phyloP scores from a whole-genome alignment of 2,888 invertebrate genomes.

The Aproaerema taeniolella region DNA sequence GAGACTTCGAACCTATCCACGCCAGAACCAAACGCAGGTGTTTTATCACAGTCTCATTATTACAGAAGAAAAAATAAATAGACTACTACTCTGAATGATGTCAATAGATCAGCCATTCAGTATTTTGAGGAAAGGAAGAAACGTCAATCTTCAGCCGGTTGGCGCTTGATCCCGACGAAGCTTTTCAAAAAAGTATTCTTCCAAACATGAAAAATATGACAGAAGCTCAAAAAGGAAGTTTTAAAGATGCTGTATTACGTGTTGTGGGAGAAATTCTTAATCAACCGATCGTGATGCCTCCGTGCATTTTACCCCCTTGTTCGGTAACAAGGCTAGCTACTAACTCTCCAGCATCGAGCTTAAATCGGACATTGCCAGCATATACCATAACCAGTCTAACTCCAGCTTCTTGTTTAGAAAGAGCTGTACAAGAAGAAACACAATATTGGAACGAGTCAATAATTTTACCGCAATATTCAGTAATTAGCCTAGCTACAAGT shows the following conservation, averaged over 20 bases:
- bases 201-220: slow-evolving; percentile 3
- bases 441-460: not conserved
- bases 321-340: not conserved
- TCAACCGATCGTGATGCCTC: not conserved
- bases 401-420: no score
- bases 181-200: slow-evolving; percentile 13
- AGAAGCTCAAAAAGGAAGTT: slow-evolving; percentile 1
- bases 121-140: slow-evolving; percentile 9
- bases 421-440: no score
- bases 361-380: no score
- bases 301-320: not conserved
- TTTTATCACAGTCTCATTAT: no score
- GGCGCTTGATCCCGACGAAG: slow-evolving; percentile 1
- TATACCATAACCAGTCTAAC: no score
- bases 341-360: no score
- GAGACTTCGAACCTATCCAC: no score
- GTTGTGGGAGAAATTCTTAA: slow-evolving; percentile 1
- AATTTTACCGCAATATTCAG: slow-evolving; percentile 1
- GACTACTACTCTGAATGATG: slow-evolving; percentile 3
- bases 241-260: slow-evolving; percentile 2
- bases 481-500: not conserved
- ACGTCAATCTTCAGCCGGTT: slow-evolving; percentile 1
- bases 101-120: slow-evolving; percentile 5
- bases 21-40: no score
- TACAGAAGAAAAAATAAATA: no score